Conservation (phyloP, 2,113 vertebrate species). For the Grammomys dolichurus region DNA sequence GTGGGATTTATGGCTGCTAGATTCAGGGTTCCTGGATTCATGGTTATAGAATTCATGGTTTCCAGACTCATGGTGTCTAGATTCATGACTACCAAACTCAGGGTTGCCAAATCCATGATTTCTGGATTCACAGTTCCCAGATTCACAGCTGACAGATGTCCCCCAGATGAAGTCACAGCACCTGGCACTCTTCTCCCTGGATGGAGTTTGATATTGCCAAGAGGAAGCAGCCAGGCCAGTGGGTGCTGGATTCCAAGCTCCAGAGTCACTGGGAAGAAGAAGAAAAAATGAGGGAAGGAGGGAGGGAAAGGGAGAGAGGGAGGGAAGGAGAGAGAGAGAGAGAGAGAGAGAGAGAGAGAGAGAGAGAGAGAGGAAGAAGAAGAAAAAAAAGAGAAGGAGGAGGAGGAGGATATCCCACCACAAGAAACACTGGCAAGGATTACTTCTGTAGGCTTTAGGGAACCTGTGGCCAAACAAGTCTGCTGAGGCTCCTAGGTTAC, state of each 20-base stretch:
- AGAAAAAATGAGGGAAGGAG: conserved; percentile 71
- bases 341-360: too few species aligned
- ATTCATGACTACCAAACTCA: background rate
- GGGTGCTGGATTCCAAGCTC: conserved; percentile 64
- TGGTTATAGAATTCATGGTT: background rate
- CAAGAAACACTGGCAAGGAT: conserved; percentile 91
- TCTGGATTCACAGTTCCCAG: background rate
- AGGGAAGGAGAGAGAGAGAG: too few species aligned
- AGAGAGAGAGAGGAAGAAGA: too few species aligned
- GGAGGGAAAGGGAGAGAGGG: too few species aligned
- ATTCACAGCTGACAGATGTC: background rate
- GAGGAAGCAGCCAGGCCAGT: conserved; percentile 88
- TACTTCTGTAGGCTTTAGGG: conserved; percentile 87
- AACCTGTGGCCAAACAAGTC: conserved; percentile 84
- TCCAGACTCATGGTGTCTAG: background rate
- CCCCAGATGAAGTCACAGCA: conserved; percentile 87
- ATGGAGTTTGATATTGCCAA: conserved; percentile 57
- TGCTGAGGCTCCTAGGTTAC: conserved; percentile 90
- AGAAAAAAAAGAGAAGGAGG: too few species aligned
- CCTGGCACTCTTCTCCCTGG: conserved; percentile 84
- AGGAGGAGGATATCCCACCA: conserved; percentile 69
- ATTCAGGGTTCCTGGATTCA: background rate
- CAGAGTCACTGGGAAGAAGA: conserved; percentile 44
- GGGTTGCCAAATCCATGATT: background rate
- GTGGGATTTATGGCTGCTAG: background rate